These are phyloP conservation scores for Latrodectus geometricus DNA, from an alignment of 1,140 invertebrate genomes.

Conservation along the genomic window DNA sequence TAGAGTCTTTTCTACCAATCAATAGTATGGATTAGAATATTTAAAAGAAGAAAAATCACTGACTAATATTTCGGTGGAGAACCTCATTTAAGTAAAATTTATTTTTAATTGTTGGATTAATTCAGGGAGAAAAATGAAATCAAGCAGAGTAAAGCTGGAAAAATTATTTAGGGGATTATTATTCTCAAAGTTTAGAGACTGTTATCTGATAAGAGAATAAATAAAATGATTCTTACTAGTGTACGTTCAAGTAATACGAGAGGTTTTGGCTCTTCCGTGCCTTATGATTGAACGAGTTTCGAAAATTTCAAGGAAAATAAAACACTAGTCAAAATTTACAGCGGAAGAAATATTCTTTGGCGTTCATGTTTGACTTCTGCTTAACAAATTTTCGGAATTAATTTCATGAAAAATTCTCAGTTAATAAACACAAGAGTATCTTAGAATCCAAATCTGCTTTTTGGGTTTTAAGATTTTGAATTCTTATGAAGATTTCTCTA, in stretches of 20 bases:
- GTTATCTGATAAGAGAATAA: conserved; percentile 12
- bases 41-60: too few relatives aligned
- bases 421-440: too few relatives aligned
- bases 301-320: background rate
- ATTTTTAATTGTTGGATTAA: conserved; percentile 29
- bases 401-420: too few relatives aligned
- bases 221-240: background rate
- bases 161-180: conserved; percentile 50
- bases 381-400: too few relatives aligned
- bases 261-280: conserved; percentile 18
- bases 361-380: too few relatives aligned
- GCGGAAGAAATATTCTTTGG: too few relatives aligned
- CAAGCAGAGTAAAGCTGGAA: background rate
- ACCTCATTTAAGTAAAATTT: conserved; percentile 51
- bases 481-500: too few relatives aligned
- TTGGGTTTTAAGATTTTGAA: too few relatives aligned
- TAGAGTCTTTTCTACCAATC: too few relatives aligned
- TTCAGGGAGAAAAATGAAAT: background rate
- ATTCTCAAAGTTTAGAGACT: conserved; percentile 35
- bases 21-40: too few relatives aligned
- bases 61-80: background rate
- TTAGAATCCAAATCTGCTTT: too few relatives aligned
- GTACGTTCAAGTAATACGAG: conserved; percentile 24
- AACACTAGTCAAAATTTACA: too few relatives aligned
- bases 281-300: conserved; percentile 24